Evolutionary conservation across 2,113 vertebrate genomes (phyloP), one percentile per base, ranked within the genome.

Genomic region (Nasalis larvatus): DNA sequence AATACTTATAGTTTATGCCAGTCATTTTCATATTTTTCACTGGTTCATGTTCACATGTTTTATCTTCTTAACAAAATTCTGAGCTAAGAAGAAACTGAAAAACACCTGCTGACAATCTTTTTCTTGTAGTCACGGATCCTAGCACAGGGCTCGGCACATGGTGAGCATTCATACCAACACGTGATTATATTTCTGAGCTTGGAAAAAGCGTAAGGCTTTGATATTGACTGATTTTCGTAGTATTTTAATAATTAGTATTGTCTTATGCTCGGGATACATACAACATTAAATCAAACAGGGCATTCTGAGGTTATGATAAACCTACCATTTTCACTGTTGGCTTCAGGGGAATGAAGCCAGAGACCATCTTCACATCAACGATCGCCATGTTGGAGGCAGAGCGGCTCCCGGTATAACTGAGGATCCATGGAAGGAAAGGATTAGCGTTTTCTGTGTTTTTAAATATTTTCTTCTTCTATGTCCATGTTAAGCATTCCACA

Each of bases 311-410:
- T 37, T 63, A 13, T 8, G 25, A 3, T 14, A 47, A 69, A 96
- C n/a, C 52, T 98, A 98, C 98, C 97, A 82, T 97, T 85, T 69
- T 97, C 52, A 98, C 93, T 0, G 98, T 97, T 20, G 98, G 87
- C 71, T 98, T 98, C 69, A 97, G 25, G 0, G 98, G 98, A 71
- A 97, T 54, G 77, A 98, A 98, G 63, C 98, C 98, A 0, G 98
- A 99, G 11, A 98, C 95, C 98, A 99, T 98, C 96, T 98, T 99
- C 86, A 98, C 97, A 4, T 98, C 98, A 73, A 86, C 37, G 8
- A 98, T 98, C 0, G 13, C 98, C 98, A 99, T 99, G 90, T 99
- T 99, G 96, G 98, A 98, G 45, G 4, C 13, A 0, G 95, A 91
- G 49, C 98, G 98, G 47, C 92, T 95, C 20, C 98, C 98, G 0